Evolutionary conservation across 2,888 invertebrate species (phyloP), one percentile per base, ranked within the genome.

Genomic region (Brachyopa scutellaris): DNA sequence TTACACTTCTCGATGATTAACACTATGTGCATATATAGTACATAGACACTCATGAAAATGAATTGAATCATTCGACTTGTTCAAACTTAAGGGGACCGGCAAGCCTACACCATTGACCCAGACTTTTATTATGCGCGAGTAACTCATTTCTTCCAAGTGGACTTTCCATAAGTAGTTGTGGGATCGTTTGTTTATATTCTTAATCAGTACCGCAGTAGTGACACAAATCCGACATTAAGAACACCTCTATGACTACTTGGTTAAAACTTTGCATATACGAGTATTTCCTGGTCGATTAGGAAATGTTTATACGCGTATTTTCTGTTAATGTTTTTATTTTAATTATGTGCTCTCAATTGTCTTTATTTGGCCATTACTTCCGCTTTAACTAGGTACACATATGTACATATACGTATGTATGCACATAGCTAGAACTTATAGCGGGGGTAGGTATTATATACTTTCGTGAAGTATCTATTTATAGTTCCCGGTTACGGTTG

Each of bases 171-270:
- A n/a, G n/a, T n/a, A 57, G 9, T 53, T 61, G 19, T 23, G 9
- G 38, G 13, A 29, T 49, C 29, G 47, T 66, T 57, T 64, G 11
- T 40, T 11, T 36, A 26, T 61, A 64, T 2, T 36, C 13, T 47
- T 38, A 33, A 38, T 59, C 47, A 47, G 26, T 26, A 76, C 38
- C n/a, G 3, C 45, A 67, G 62, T n/a, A 55, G 23, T 62, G 77
- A 77, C 77, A 70, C 49, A 77, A 70, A 77, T 55, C 77, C 29
- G 77, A 77, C 77, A 57, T 40, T 70, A 70, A 51, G 57, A 36
- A 42, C 49, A 49, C 33, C 61, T 40, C n/a, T 53, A 29, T 21
- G 57, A 11, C 49, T 47, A 49, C 26, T 64, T 64, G 26, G 26
- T 47, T 26, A 26, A n/a, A n/a, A n/a, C n/a, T n/a, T n/a, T n/a